Evolutionary conservation across 2,888 invertebrate species (phyloP).

Genomic region (Sesamia inferens): DNA sequence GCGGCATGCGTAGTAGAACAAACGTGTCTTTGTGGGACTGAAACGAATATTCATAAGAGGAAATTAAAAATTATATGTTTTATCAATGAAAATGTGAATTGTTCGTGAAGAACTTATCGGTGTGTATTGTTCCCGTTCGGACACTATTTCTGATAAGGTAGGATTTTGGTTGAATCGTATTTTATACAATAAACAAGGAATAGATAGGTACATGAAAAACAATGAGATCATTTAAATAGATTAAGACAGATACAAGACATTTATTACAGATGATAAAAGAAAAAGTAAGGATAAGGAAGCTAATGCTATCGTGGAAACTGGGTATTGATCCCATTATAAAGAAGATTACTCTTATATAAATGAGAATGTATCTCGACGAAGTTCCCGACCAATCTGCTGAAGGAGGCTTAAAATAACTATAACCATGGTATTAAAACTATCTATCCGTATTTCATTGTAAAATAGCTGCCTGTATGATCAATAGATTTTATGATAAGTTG

Average conservation of each 20-base stretch:
- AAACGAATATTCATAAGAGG: constrained; percentile 46
- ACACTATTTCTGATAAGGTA: constrained; percentile 66
- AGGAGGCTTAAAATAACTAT: not conserved
- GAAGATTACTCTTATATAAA: constrained; percentile 1
- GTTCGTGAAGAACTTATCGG: constrained; percentile 49
- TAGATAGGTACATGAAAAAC: constrained; percentile 19
- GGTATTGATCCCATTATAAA: constrained; percentile 24
- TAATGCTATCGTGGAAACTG: constrained; percentile 15
- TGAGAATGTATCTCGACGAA: not conserved
- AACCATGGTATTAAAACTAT: too few species aligned
- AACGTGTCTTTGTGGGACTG: constrained; percentile 57
- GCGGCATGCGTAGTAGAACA: constrained; percentile 68
- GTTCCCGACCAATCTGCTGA: not conserved
- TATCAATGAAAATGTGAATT: constrained; percentile 79
- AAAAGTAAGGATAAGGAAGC: not conserved
- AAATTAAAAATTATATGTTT: constrained; percentile 55
- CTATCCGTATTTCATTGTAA: not conserved
- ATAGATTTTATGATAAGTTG: not conserved
- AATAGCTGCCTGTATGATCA: not conserved
- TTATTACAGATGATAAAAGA: not conserved
- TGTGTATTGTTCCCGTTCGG: constrained; percentile 52
- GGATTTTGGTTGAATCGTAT: constrained; percentile 27
- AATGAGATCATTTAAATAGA: constrained; percentile 23
- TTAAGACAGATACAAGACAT: not conserved
- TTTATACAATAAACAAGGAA: constrained; percentile 9